Evolutionary conservation across 2,797 vertebrate species (phyloP).

Genomic region (Sebastes flavidus): DNA sequence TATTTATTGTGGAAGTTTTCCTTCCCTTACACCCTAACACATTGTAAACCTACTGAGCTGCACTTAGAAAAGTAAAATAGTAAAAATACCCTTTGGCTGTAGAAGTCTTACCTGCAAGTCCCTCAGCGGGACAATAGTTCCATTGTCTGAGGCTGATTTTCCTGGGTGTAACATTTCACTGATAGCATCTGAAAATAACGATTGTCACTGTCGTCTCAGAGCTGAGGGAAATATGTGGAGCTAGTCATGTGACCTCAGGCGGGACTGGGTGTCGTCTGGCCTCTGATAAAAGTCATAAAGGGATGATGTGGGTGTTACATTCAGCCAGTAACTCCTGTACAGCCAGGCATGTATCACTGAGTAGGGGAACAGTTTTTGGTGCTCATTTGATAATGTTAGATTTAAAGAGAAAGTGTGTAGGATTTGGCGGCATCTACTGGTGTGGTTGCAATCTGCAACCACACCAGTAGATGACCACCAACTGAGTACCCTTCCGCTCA

Average conservation of each 20-base stretch:
- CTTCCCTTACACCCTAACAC: neutral
- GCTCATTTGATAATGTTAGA: neutral
- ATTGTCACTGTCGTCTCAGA: neutral
- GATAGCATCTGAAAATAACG: constrained; percentile 48
- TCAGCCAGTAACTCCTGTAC: neutral
- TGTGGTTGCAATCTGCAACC: no score
- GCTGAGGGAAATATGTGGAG: constrained; percentile 37
- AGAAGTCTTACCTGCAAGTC: neutral
- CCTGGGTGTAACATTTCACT: constrained; percentile 17
- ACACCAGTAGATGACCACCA: no score
- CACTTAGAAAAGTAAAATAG: constrained; percentile 1
- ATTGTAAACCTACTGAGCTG: neutral
- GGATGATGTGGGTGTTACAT: neutral
- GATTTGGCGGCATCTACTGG: no score
- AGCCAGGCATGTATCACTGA: neutral
- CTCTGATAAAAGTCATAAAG: neutral
- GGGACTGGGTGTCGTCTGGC: neutral
- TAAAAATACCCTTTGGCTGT: neutral
- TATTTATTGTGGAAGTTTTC: neutral
- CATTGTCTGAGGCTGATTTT: constrained; percentile 22
- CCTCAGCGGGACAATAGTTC: neutral
- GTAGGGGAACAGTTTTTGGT: neutral
- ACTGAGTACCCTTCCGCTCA: no score
- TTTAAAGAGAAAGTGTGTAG: neutral
- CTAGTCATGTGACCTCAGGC: constrained; percentile 14